Conservation (phyloP, 2,888 invertebrate species). For the Helleia helle region DNA sequence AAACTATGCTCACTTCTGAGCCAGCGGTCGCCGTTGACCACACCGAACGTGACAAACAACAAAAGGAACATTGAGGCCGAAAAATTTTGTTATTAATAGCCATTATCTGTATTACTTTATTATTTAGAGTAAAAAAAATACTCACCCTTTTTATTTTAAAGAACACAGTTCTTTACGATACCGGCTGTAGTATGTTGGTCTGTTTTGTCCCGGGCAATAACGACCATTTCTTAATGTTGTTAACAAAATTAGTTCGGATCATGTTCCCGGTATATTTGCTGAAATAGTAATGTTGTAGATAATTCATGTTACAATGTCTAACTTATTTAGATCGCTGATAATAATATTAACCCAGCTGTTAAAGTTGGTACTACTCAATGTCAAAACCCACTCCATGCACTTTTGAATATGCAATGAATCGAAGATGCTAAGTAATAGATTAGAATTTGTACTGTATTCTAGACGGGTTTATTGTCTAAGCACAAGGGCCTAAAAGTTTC, state of each 20-base stretch:
- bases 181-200: too few relatives aligned
- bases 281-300: slow-evolving; percentile 7
- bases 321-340: slow-evolving; percentile 4
- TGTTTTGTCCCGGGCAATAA: too few relatives aligned
- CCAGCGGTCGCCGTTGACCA: slow-evolving; percentile 9
- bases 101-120: too few relatives aligned
- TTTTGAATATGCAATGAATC: slow-evolving; percentile 22
- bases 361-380: slow-evolving; percentile 1
- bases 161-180: too few relatives aligned
- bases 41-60: background rate
- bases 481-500: slow-evolving; percentile 22
- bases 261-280: background rate
- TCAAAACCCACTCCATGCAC: slow-evolving; percentile 28
- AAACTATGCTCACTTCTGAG: slow-evolving; percentile 31
- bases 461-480: slow-evolving; percentile 17
- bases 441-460: slow-evolving; percentile 14
- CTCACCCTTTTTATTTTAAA: too few relatives aligned
- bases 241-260: background rate
- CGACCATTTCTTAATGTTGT: too few relatives aligned
- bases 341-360: background rate
- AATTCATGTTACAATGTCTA: slow-evolving; percentile 1
- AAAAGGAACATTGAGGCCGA: background rate
- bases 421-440: slow-evolving; percentile 12
- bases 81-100: too few relatives aligned
- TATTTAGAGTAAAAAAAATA: too few relatives aligned